A percentile compares a stretch with the other conserved stretches of the same genome.
Conservation (phyloP, 1,140 invertebrate species). For the Lordiphosa clarofinis region DNA sequence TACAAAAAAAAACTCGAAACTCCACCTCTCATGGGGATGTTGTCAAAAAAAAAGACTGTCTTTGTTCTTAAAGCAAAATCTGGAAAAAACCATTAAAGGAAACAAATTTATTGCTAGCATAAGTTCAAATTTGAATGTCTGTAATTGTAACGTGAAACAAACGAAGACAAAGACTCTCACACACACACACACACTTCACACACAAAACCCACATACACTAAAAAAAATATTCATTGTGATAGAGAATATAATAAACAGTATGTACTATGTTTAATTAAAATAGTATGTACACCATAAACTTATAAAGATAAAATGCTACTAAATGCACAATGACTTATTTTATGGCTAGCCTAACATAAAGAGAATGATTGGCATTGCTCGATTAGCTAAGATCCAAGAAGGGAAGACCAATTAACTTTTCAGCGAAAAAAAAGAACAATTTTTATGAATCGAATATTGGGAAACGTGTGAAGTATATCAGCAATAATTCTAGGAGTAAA, state of each 20-base stretch:
- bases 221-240: constrained; percentile 69
- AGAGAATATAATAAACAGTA: constrained; percentile 63
- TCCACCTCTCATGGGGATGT: constrained; percentile 33
- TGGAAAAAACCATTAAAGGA: constrained; percentile 15
- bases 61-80: constrained; percentile 58
- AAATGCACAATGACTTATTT: background rate
- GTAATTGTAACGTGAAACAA: constrained; percentile 17
- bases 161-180: constrained; percentile 51
- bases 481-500: no score
- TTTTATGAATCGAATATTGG: no score
- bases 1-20: constrained; percentile 28
- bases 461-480: no score
- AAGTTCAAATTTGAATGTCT: constrained; percentile 32
- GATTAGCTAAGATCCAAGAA: no score
- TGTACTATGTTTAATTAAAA: constrained; percentile 54
- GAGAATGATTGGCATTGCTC: no score
- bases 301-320: constrained; percentile 28
- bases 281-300: constrained; percentile 29
- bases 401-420: no score
- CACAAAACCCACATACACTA: constrained; percentile 35
- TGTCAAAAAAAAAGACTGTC: constrained; percentile 63
- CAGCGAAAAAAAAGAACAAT: no score
- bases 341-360: no score
- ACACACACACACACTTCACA: constrained; percentile 16
- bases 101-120: constrained; percentile 35